Percentiles rank a stretch among this genome's conserved stretches.
Evolutionary conservation across 2,888 invertebrate species (phyloP).

Genomic region (Blomia tropicalis): DNA sequence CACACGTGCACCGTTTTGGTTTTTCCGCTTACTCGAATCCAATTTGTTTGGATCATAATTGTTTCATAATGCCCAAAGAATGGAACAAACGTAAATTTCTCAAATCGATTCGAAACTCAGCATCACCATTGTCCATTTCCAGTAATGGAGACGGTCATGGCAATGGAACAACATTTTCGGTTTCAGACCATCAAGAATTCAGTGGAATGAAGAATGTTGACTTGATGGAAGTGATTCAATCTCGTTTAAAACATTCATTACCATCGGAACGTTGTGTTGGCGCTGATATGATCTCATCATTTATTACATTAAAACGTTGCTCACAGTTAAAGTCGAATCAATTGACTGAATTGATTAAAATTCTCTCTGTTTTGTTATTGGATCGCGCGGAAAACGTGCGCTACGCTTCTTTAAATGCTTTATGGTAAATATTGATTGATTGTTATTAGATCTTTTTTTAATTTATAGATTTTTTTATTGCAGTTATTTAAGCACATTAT

Average conservation of each 20-base stretch:
- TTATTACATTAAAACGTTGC: background rate
- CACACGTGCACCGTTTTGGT: background rate
- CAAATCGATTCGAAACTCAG: background rate
- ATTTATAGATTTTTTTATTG: too few species aligned
- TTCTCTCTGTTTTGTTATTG: background rate
- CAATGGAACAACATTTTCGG: background rate
- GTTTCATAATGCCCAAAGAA: background rate
- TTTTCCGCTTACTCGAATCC: background rate
- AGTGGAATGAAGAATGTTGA: slow-evolving; percentile 3
- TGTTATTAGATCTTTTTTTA: background rate
- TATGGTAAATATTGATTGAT: slow-evolving; percentile 2
- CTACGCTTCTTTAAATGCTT: slow-evolving; percentile 9
- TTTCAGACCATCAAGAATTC: background rate
- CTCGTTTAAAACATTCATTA: background rate
- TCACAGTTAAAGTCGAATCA: background rate
- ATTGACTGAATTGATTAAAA: background rate
- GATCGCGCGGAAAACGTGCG: slow-evolving; percentile 19
- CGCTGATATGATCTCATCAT: slow-evolving; percentile 10
- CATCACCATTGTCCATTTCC: background rate
- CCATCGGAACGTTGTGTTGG: slow-evolving; percentile 18
- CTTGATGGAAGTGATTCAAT: background rate
- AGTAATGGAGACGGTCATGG: background rate
- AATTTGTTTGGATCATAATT: background rate
- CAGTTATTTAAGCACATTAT: slow-evolving; percentile 16
- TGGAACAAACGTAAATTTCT: background rate